Percentiles rank a stretch among this genome's conserved stretches.
Conservation (phyloP, 2,797 vertebrate species). For the Oreortyx pictus region DNA sequence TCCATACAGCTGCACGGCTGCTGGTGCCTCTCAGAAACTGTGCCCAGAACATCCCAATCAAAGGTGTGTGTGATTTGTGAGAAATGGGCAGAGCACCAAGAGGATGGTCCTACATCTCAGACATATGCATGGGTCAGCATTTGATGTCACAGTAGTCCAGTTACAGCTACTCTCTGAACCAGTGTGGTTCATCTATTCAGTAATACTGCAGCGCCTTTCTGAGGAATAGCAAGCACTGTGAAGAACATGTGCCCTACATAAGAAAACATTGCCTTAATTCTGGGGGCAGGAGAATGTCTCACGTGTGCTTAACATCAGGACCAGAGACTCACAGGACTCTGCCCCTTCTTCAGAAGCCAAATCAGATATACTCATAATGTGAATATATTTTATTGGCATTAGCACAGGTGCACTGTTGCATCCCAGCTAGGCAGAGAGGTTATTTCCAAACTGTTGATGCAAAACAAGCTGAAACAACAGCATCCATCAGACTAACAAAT, state of each 20-base stretch:
- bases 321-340: background rate
- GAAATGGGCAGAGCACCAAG: background rate
- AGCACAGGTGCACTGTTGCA: background rate
- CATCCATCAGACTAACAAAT: conserved; percentile 39
- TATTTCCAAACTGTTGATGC: conserved; percentile 52
- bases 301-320: background rate
- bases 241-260: background rate
- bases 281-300: background rate
- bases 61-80: background rate
- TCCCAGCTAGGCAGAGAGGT: conserved; percentile 26
- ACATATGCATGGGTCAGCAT: background rate
- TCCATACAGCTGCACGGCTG: fast-evolving
- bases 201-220: background rate
- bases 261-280: background rate
- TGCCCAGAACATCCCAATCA: background rate
- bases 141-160: background rate
- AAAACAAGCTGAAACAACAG: conserved; percentile 42
- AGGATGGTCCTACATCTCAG: background rate
- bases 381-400: conserved; percentile 18
- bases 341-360: background rate
- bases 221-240: background rate
- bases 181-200: background rate
- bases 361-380: background rate
- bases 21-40: background rate
- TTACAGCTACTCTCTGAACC: background rate